Evolutionary conservation across 2,797 vertebrate species (phyloP).

Genomic region (Semaprochilodus insignis): DNA sequence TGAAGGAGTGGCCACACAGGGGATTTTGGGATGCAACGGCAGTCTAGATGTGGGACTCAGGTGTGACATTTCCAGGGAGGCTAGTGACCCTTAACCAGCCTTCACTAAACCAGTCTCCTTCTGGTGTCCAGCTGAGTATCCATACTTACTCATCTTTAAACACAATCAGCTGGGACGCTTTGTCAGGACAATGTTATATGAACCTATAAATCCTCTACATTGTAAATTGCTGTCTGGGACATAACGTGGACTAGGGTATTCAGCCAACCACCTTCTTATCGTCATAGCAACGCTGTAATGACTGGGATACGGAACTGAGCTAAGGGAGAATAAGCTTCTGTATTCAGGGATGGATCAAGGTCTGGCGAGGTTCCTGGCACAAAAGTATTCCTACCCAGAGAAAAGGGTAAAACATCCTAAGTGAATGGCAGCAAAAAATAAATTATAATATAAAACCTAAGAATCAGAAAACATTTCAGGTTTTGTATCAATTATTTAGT

Average conservation of each 20-base stretch:
- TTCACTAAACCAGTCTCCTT: slow-evolving; percentile 51
- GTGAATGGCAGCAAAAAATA: no score
- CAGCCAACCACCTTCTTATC: no score
- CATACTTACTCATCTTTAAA: slow-evolving; percentile 15
- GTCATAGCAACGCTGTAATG: neutral
- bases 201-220: neutral
- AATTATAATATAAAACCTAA: no score
- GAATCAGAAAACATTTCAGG: no score
- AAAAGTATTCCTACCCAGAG: no score
- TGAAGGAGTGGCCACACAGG: neutral
- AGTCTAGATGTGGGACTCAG: slow-evolving; percentile 65
- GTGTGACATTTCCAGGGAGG: slow-evolving; percentile 61
- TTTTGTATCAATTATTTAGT: no score
- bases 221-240: slow-evolving; percentile 14
- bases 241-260: neutral
- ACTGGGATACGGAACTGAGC: neutral
- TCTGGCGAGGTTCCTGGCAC: no score
- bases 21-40: slow-evolving; percentile 51
- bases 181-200: neutral
- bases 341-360: no score
- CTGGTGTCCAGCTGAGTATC: slow-evolving; percentile 69
- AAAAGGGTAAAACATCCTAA: no score
- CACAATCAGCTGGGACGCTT: slow-evolving; percentile 22
- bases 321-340: neutral
- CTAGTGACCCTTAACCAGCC: slow-evolving; percentile 41